Evolutionary conservation across 2,113 vertebrate genomes (phyloP).

Genomic region (Sterna hirundo): DNA sequence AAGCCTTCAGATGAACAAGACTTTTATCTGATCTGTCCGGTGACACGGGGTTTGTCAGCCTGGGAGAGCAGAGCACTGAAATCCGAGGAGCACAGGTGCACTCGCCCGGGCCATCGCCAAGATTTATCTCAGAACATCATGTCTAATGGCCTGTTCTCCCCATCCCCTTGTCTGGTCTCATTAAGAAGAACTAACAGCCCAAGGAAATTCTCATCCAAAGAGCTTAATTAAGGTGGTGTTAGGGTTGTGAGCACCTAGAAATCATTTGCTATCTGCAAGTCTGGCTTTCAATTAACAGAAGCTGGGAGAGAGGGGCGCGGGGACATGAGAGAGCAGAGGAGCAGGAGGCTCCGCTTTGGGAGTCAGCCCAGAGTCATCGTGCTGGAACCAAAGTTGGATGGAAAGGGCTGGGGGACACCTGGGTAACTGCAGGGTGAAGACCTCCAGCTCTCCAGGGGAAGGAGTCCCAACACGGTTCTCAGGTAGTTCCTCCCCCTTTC

Average conservation of each 20-base stretch:
- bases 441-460: neutral
- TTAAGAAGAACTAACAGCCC: neutral
- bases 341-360: neutral
- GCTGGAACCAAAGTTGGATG: neutral
- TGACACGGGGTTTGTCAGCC: neutral
- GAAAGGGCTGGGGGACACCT: neutral
- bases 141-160: neutral
- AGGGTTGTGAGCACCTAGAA: neutral
- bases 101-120: rapidly evolving
- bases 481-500: neutral
- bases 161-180: neutral
- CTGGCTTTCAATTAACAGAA: neutral
- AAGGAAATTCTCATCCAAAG: neutral
- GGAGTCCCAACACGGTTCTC: rapidly evolving
- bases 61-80: neutral
- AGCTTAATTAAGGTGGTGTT: neutral
- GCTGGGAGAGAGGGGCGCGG: neutral
- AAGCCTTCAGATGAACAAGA: neutral
- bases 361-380: neutral
- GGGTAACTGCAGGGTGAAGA: neutral
- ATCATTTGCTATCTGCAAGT: neutral
- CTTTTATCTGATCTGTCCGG: neutral
- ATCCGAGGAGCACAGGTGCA: neutral
- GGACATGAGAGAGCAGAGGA: neutral
- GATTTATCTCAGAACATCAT: neutral